Conservation (phyloP, 2,797 vertebrate species). For the Diplodus puntazzo region DNA sequence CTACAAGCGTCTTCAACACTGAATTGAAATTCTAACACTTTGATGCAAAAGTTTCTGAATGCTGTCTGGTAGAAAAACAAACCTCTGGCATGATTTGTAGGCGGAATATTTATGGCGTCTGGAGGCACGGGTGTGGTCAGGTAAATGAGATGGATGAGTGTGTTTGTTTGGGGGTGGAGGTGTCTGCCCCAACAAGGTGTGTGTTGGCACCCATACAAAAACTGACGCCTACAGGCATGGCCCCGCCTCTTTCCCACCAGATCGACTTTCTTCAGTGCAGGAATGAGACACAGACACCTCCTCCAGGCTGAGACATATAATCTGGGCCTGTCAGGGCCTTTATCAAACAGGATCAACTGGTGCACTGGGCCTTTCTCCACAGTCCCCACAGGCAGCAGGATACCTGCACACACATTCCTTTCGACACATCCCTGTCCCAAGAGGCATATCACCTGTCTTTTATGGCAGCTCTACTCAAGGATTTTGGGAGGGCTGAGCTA, state of each 20-base stretch:
- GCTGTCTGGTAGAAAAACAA: neutral
- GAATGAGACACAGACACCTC: conserved; percentile 80
- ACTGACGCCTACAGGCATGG: conserved; percentile 70
- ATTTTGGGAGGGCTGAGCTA: conserved; percentile 34
- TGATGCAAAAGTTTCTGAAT: neutral
- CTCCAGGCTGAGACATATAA: conserved; percentile 82
- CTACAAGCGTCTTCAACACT: neutral
- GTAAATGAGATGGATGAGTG: conserved; percentile 71
- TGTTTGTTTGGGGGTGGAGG: conserved; percentile 69
- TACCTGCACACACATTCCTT: conserved; percentile 81
- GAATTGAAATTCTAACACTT: neutral
- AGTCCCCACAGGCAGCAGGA: conserved; percentile 77
- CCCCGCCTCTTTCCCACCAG: conserved; percentile 82
- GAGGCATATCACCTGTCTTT: conserved; percentile 81
- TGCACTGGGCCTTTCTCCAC: conserved; percentile 75
- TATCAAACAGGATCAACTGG: conserved; percentile 83
- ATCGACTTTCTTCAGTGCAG: conserved; percentile 83
- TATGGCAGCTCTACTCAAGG: conserved; percentile 65
- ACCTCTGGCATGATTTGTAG: conserved; percentile 22
- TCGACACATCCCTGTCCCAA: conserved; percentile 76
- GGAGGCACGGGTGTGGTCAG: conserved; percentile 75
- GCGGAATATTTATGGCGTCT: conserved; percentile 66
- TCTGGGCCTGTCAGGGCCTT: conserved; percentile 83
- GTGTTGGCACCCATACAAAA: conserved; percentile 72
- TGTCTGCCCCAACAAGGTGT: conserved; percentile 65